These are phyloP conservation scores for Acromyrmex heyeri DNA, from an alignment of 1,140 invertebrate genomes.

Conservation along the genomic window DNA sequence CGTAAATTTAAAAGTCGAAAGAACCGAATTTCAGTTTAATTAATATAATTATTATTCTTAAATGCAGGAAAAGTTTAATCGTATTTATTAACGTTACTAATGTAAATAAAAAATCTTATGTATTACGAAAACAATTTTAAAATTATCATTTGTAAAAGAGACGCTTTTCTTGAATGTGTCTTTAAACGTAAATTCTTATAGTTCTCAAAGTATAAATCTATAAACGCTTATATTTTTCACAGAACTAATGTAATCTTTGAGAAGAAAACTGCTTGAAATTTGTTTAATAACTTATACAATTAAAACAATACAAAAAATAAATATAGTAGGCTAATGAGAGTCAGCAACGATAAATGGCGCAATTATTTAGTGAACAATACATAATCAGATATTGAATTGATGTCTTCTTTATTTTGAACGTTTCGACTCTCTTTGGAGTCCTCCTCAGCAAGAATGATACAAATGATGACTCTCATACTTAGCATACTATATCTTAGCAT, in stretches of 20 bases:
- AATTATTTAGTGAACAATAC: too few species aligned
- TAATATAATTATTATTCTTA: neutral
- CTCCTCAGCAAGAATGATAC: too few species aligned
- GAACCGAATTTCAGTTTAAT: neutral
- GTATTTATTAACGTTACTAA: neutral
- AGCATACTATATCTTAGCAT: too few species aligned
- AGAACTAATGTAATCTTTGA: neutral
- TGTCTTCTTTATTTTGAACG: too few species aligned
- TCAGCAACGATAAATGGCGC: too few species aligned
- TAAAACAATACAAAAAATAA: too few species aligned
- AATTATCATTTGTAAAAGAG: neutral
- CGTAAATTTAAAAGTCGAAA: slow-evolving; percentile 1
- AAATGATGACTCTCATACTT: too few species aligned
- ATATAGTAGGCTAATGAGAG: too few species aligned
- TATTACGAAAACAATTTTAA: neutral
- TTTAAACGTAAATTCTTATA: neutral
- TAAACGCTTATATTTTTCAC: neutral
- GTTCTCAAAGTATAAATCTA: neutral
- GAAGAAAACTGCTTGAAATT: neutral
- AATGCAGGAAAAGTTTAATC: neutral
- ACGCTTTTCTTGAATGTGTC: neutral
- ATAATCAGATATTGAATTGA: too few species aligned
- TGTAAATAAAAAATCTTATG: neutral
- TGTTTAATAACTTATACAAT: neutral
- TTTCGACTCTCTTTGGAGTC: too few species aligned